Conservation (phyloP, 2,797 vertebrate genomes). For the Tarsius wallacei region DNA sequence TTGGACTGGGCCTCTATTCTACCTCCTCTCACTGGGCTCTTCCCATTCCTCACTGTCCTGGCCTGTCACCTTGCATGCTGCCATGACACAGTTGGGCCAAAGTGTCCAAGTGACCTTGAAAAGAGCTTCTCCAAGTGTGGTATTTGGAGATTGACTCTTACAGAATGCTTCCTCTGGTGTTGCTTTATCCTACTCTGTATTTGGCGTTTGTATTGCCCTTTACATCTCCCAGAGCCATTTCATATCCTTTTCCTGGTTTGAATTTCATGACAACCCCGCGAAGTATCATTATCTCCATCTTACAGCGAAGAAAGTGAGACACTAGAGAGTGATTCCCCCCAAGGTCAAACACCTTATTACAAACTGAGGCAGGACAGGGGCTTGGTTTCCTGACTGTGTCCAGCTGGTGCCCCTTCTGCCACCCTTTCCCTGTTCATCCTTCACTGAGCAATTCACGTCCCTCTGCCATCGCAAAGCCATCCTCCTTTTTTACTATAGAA, state of each 20-base stretch:
- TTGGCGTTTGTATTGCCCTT: neutral
- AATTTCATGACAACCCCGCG: neutral
- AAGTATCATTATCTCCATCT: neutral
- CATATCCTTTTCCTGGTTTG: neutral
- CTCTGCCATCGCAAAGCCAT: neutral
- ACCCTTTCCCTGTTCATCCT: neutral
- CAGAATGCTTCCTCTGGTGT: neutral
- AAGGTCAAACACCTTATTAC: neutral
- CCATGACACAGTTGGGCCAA: neutral
- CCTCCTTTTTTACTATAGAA: neutral
- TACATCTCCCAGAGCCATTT: neutral
- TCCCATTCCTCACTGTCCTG: neutral
- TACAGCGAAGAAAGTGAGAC: neutral
- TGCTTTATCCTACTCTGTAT: neutral
- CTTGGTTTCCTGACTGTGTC: neutral
- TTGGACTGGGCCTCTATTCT: neutral
- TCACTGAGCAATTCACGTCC: neutral
- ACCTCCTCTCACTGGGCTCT: neutral
- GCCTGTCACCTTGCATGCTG: neutral
- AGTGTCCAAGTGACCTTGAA: neutral
- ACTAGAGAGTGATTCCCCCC: neutral
- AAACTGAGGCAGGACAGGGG: neutral
- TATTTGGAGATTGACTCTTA: neutral
- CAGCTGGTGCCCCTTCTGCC: neutral
- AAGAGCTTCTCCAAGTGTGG: neutral